Evolutionary conservation across 2,888 invertebrate species (phyloP).

Genomic region (Actias luna): DNA sequence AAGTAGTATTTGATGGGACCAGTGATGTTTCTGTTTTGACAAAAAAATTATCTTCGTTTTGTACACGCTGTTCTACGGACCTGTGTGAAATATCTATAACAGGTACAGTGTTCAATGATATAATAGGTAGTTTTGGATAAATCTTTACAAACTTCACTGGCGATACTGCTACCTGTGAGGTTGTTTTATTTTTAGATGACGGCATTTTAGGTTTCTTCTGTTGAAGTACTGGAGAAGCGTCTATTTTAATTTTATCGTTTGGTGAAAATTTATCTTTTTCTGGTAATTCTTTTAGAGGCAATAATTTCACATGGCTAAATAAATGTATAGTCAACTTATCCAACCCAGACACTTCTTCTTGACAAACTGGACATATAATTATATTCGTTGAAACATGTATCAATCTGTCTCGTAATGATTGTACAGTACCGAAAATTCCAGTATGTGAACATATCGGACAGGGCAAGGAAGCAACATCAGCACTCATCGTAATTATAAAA

Average conservation of each 20-base stretch:
- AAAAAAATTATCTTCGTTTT: constrained; percentile 42
- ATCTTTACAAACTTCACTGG: constrained; percentile 74
- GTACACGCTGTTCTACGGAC: constrained; percentile 38
- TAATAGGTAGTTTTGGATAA: constrained; percentile 70
- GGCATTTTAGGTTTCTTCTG: constrained; percentile 56
- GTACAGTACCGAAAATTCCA: constrained; percentile 85
- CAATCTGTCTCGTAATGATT: constrained; percentile 86
- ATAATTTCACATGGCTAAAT: constrained; percentile 85
- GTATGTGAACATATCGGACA: constrained; percentile 90
- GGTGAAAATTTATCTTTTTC: constrained; percentile 36
- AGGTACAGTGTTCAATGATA: constrained; percentile 62
- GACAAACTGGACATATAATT: constrained; percentile 89
- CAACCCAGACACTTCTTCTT: constrained; percentile 87
- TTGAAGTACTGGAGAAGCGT: constrained; percentile 41
- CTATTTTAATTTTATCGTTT: constrained; percentile 35
- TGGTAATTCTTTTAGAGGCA: constrained; percentile 38
- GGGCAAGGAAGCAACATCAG: constrained; percentile 82
- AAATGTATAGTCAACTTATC: constrained; percentile 93
- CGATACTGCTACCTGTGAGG: constrained; percentile 41
- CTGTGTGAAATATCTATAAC: constrained; percentile 56
- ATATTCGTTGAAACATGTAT: constrained; percentile 89
- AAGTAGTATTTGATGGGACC: constrained; percentile 57
- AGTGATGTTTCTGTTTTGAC: constrained; percentile 52
- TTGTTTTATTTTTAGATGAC: constrained; percentile 69
- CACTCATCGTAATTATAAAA: constrained; percentile 57